phyloP scores from a whole-genome alignment of 2,797 vertebrate genomes.

The Graptemys geographica region DNA sequence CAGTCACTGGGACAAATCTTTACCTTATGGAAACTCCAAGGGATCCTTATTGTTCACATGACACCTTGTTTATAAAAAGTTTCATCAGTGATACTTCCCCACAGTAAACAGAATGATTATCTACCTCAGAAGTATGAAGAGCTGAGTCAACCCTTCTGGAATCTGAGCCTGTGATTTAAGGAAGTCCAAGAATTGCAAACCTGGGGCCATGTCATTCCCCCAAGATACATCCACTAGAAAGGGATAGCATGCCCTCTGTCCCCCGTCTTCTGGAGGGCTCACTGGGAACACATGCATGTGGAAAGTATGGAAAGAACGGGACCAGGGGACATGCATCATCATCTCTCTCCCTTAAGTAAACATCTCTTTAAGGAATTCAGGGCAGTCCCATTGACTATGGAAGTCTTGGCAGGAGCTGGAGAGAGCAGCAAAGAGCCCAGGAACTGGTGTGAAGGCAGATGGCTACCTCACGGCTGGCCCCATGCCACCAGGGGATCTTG shows the following conservation, averaged over 20 bases:
- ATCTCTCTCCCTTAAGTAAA: background rate
- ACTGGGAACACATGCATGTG: background rate
- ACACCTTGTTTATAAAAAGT: background rate
- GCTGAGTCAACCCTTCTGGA: background rate
- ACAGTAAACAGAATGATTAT: rapidly evolving
- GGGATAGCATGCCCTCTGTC: background rate
- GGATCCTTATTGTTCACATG: background rate
- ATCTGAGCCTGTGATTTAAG: background rate
- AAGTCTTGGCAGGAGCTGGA: background rate
- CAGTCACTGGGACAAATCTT: background rate
- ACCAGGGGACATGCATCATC: background rate
- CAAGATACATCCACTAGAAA: background rate
- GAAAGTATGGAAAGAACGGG: background rate
- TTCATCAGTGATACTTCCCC: background rate
- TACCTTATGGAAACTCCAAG: background rate
- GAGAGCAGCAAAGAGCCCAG: background rate
- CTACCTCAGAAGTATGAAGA: background rate
- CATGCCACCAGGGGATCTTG: background rate
- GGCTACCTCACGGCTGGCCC: background rate
- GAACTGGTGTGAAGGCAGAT: background rate
- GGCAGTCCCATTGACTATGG: rapidly evolving
- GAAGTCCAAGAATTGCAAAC: background rate
- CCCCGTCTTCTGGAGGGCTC: background rate
- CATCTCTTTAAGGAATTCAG: background rate
- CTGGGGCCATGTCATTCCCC: background rate